These are phyloP conservation scores for Stenichneumon culpator DNA, from an alignment of 2,888 invertebrate species.

Conservation along the genomic window DNA sequence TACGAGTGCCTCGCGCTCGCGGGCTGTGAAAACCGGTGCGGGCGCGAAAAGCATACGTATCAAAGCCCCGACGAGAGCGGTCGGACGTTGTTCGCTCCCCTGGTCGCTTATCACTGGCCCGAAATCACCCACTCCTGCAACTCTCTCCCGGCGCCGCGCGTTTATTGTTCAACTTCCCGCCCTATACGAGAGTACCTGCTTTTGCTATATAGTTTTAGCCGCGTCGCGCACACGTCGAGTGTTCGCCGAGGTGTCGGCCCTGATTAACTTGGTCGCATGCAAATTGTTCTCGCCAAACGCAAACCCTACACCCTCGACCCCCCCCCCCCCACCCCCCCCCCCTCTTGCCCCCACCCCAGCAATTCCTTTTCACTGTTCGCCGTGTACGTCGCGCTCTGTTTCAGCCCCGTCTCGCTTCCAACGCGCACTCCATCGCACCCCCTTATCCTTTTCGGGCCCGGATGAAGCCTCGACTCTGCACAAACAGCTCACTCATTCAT, in stretches of 20 bases:
- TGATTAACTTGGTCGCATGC: slow-evolving; percentile 84
- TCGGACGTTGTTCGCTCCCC: slow-evolving; percentile 20
- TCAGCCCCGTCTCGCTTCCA: background rate
- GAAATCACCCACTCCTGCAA: slow-evolving; percentile 37
- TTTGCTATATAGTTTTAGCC: background rate
- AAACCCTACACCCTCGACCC: slow-evolving; percentile 67
- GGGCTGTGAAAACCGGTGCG: background rate
- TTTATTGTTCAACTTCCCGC: slow-evolving; percentile 61
- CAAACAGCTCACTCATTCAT: slow-evolving; percentile 50
- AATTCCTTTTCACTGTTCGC: slow-evolving; percentile 1
- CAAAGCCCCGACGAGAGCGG: slow-evolving; percentile 6
- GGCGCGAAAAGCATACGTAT: slow-evolving; percentile 2
- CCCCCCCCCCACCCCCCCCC: slow-evolving; percentile 66
- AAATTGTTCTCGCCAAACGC: slow-evolving; percentile 76
- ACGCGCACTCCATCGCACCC: background rate
- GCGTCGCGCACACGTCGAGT: slow-evolving; percentile 65
- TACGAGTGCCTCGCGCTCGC: background rate
- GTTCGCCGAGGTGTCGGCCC: slow-evolving; percentile 78
- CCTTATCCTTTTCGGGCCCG: slow-evolving; percentile 27
- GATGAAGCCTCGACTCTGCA: slow-evolving; percentile 41
- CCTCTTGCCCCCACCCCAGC: slow-evolving; percentile 62
- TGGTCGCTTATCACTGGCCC: slow-evolving; percentile 41
- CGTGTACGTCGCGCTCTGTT: slow-evolving; percentile 31
- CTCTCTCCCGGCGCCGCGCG: slow-evolving; percentile 10
- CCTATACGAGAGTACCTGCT: background rate